Percentiles rank a stretch among this genome's conserved stretches.
phyloP scores from a whole-genome alignment of 2,797 vertebrate genomes.

The Simalia tracyae region DNA sequence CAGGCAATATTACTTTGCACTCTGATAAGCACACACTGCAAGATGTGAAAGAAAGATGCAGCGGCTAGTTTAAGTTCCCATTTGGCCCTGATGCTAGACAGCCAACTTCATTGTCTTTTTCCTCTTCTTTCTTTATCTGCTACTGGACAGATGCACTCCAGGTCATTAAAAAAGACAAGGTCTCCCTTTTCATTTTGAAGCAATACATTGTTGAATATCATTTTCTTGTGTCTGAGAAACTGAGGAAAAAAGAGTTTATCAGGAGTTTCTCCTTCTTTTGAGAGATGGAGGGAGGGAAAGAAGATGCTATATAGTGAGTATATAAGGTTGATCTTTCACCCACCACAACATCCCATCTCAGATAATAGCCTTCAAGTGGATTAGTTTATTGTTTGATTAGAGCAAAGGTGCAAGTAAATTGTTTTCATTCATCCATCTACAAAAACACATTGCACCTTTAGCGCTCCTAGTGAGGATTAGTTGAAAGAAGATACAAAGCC shows the following conservation, averaged over 20 bases:
- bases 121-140: background rate
- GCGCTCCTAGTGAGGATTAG: conserved; percentile 61
- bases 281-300: background rate
- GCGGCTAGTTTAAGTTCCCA: background rate
- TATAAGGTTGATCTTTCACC: conserved; percentile 38
- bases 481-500: conserved; percentile 66
- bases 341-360: conserved; percentile 40
- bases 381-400: conserved; percentile 71
- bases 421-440: conserved; percentile 73
- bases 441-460: conserved; percentile 64
- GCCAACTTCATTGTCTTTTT: background rate
- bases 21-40: background rate
- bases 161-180: background rate
- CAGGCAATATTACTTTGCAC: background rate
- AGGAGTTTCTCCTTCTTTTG: background rate
- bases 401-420: conserved; percentile 67
- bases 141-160: background rate
- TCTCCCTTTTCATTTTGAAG: conserved; percentile 19
- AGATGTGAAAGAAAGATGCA: background rate
- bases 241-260: conserved; percentile 10
- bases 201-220: background rate
- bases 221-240: background rate
- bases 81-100: conserved; percentile 19
- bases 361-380: conserved; percentile 68
- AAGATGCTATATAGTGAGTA: background rate